Evolutionary conservation across 2,797 vertebrate species (phyloP).

Genomic region (Lagocephalus sceleratus): DNA sequence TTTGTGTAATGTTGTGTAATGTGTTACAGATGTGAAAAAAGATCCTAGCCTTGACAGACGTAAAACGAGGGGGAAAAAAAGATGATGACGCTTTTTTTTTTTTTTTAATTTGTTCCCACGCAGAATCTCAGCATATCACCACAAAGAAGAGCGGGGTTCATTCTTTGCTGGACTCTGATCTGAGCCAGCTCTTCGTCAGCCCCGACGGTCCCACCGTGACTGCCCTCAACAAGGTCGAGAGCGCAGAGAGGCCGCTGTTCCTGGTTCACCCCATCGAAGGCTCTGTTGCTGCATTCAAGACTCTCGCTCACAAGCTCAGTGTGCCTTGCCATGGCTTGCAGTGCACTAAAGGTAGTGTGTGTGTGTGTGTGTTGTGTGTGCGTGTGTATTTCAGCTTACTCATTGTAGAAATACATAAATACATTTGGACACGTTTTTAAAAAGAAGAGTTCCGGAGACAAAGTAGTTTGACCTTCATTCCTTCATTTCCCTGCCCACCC

Average conservation of each 20-base stretch:
- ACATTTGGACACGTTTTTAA: not conserved
- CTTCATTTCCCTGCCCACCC: not conserved
- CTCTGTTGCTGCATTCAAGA: slow-evolving; percentile 81
- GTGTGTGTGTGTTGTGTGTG: not conserved
- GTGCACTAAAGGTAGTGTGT: slow-evolving; percentile 86
- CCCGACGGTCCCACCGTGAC: slow-evolving; percentile 82
- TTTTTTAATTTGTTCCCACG: not conserved
- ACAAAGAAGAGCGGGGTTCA: slow-evolving; percentile 36
- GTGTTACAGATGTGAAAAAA: too few species aligned
- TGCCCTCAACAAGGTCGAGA: slow-evolving; percentile 83
- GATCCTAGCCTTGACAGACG: too few species aligned
- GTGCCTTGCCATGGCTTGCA: slow-evolving; percentile 92
- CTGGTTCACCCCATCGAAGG: slow-evolving; percentile 96
- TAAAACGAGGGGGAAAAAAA: too few species aligned
- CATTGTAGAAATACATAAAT: not conserved
- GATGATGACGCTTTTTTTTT: not conserved
- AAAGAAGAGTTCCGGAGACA: too few species aligned
- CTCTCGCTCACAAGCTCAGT: slow-evolving; percentile 83
- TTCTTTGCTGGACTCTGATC: slow-evolving; percentile 73
- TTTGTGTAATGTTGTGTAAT: too few species aligned
- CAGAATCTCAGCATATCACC: slow-evolving; percentile 64
- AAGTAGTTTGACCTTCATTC: too few species aligned
- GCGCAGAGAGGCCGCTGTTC: slow-evolving; percentile 86
- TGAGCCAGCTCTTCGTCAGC: slow-evolving; percentile 84
- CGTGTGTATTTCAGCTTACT: not conserved